Evolutionary conservation across 2,888 invertebrate species (phyloP).

Genomic region (Thecocarcelia acutangulata): DNA sequence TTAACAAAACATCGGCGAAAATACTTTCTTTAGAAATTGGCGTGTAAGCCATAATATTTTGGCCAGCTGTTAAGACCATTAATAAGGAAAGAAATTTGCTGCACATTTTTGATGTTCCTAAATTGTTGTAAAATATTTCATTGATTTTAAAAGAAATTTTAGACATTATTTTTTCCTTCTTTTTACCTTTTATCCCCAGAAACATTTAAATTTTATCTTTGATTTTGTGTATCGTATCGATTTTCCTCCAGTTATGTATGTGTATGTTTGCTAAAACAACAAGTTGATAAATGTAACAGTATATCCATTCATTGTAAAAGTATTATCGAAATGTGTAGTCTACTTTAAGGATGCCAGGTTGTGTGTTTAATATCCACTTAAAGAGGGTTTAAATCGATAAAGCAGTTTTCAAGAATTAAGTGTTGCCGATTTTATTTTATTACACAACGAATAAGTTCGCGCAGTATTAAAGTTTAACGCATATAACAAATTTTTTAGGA

Average conservation of each 20-base stretch:
- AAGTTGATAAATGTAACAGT: conserved; percentile 45
- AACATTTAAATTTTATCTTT: conserved; percentile 30
- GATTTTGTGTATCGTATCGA: conserved; percentile 64
- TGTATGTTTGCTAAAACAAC: conserved; percentile 57
- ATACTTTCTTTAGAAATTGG: conserved; percentile 83
- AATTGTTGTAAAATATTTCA: not conserved
- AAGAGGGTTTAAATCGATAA: not conserved
- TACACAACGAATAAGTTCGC: no score
- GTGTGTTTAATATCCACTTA: not conserved
- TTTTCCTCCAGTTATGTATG: conserved; percentile 58
- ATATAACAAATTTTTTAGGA: no score
- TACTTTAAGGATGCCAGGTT: conserved; percentile 38
- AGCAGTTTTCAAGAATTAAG: no score
- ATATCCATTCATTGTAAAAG: conserved; percentile 10
- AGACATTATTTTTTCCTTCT: not conserved
- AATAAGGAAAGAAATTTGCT: conserved; percentile 42
- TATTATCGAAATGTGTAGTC: conserved; percentile 3
- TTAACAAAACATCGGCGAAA: conserved; percentile 87
- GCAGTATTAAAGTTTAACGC: no score
- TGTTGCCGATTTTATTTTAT: no score
- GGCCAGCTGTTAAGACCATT: conserved; percentile 60
- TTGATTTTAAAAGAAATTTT: not conserved
- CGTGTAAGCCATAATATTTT: conserved; percentile 45
- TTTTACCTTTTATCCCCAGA: conserved; percentile 37
- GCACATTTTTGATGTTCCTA: conserved; percentile 40